Conservation (phyloP, 2,113 vertebrate species). For the Tragulus kanchil region DNA sequence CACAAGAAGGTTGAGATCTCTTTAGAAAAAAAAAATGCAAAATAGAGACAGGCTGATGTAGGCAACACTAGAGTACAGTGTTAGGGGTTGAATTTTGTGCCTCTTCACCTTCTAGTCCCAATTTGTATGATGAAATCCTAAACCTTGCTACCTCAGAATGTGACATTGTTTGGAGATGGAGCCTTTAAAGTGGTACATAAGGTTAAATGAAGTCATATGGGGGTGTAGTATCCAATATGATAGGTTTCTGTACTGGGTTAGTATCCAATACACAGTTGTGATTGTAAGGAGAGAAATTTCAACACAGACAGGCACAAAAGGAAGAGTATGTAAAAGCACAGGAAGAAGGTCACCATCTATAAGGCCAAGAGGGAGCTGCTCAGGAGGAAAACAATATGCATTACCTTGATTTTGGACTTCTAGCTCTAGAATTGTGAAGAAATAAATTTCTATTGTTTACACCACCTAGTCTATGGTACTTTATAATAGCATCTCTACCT, state of each 20-base stretch:
- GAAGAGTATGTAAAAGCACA: not conserved
- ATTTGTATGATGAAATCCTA: not conserved
- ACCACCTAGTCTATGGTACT: not conserved
- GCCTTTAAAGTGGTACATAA: not conserved
- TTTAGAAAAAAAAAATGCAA: not conserved
- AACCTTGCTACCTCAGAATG: not conserved
- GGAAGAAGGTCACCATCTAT: not conserved
- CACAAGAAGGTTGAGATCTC: not conserved
- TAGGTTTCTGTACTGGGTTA: not conserved
- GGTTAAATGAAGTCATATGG: not conserved
- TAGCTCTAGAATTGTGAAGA: not conserved
- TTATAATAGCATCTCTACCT: not conserved
- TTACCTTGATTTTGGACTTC: not conserved
- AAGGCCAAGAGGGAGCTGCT: not conserved
- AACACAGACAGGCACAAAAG: not conserved
- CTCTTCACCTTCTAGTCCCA: not conserved
- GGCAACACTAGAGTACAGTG: not conserved
- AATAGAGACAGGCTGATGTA: not conserved
- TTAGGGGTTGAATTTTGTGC: not conserved
- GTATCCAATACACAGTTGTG: not conserved
- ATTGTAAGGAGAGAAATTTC: not conserved
- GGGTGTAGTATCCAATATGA: not conserved
- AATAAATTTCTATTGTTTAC: not conserved
- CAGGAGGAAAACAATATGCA: not conserved
- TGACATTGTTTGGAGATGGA: not conserved